phyloP scores from a whole-genome alignment of 2,113 vertebrate species.

The Chitala chitala region DNA sequence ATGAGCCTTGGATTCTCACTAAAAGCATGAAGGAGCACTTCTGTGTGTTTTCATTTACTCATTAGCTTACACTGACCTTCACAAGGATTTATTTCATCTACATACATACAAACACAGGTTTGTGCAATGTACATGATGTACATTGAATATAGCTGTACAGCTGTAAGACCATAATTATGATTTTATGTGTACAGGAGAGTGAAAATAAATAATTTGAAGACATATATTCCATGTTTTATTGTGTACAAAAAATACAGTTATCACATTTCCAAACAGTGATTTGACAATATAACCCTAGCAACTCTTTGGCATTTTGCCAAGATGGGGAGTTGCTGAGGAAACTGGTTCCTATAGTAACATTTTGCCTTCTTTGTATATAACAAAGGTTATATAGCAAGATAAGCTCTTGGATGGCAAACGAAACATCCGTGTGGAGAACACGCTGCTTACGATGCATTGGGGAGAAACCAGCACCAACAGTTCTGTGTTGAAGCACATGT shows the following conservation, averaged over 20 bases:
- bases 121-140: conserved; percentile 30
- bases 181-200: too few relatives aligned
- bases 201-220: too few relatives aligned
- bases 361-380: conserved; percentile 45
- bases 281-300: conserved; percentile 66
- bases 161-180: too few relatives aligned
- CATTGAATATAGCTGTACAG: too few relatives aligned
- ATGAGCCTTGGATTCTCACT: not conserved
- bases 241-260: too few relatives aligned
- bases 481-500: too few relatives aligned
- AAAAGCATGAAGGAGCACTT: not conserved
- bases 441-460: too few relatives aligned
- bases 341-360: conserved; percentile 69
- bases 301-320: conserved; percentile 66
- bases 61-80: conserved; percentile 20
- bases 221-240: too few relatives aligned
- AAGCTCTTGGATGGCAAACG: too few relatives aligned
- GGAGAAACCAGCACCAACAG: too few relatives aligned
- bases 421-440: too few relatives aligned
- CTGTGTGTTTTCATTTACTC: not conserved
- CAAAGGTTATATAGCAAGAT: too few relatives aligned
- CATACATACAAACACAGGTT: conserved; percentile 25
- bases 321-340: conserved; percentile 63
- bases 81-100: not conserved
- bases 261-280: conserved; percentile 48